Evolutionary conservation across 2,113 vertebrate genomes (phyloP), one percentile per base, ranked within the genome.

Genomic region (Arvicanthis niloticus): DNA sequence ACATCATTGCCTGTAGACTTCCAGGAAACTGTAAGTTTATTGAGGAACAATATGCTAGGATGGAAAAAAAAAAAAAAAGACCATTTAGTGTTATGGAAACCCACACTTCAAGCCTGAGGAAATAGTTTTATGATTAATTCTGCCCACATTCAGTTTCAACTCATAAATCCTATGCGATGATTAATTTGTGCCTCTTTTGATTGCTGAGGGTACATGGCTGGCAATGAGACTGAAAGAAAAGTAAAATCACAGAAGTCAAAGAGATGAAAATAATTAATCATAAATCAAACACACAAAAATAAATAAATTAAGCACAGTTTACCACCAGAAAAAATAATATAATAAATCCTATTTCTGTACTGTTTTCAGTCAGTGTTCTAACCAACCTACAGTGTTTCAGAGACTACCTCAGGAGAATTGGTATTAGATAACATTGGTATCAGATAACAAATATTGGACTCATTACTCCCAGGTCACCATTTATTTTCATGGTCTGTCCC

Each of bases 81-180:
- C 26, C 10, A 78, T 7, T 60, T 13, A 70, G 26, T 31, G 85
- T 86, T 86, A 80, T 78, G 37, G 37, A 78, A 85, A 84, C 9
- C 62, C 42, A 45, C 29, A 21, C 29, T 51, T 90, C 13, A 93
- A 90, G 72, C 21, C 53, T 80, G 15, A 78, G 87, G 62, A 90
- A 53, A 78, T n/a, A 62, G 53, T 78, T 85, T 72, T 65, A 86
- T 93, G 62, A 96, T 86, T 86, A 78, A 53, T 58, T 90, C 58
- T 89, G 29, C 37, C 62, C 37, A 12, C 7, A 19, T 62, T 72
- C 42, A n/a, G 72, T 93, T 40, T 77, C 51, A n/a, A 72, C 11
- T 87, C 62, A 78, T 86, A 90, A 85, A 85, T 93, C 76, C n/a
- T 92, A 40, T 92, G n/a, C 75, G 58, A 12, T 95, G 89, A 62